Base-by-base conservation (phyloP, 1,140 invertebrate genomes). In the Agrilus planipennis region DNA sequence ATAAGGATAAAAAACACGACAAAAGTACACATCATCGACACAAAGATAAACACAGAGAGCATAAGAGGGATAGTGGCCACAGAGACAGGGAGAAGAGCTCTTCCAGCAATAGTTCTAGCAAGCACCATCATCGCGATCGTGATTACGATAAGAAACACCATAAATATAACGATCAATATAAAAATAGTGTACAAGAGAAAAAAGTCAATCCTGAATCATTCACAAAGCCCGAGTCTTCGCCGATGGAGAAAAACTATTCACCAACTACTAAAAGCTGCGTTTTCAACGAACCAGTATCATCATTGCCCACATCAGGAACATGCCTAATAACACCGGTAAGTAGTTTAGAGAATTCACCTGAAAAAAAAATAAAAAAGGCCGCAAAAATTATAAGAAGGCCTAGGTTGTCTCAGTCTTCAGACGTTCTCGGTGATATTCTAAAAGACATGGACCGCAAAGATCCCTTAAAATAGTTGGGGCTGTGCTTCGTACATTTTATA, bases 341-440 rank as follows among this genome's bases (percentile, higher is more conserved):
- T 25, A 19, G n/a, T n/a, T n/a, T n/a, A n/a, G n/a, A n/a, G 21
- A 32, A 23, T 36, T 32, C 41, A 14, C 45, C 43, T 10, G 28
- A 46, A 20, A 51, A 50, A 31, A 57, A 55, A 41, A 39, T 43
- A 4, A 51, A 52, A 18, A 48, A 45, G 34, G 11, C 35, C 12
- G 46, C 52, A 29, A 58, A 54, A 45, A 36, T 50, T n/a, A 47
- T 51, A 18, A 59, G 58, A 34, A 46, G 49, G 17, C 52, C 54
- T 35, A 36, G 52, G 17, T 30, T 52, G 16, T 45, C 53, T 22
- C 49, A 51, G 20, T 53, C 55, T 11, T 50, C 54, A 19, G 59
- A 61, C 41, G 46, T 61, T 23, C 46, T 61, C n/a, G 59, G 59
- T 38, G 59, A 61, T 51, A 61, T 61, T 42, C 46, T 61, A 35